These are phyloP conservation scores for Siniperca obscura DNA, from an alignment of 2,797 vertebrate genomes.

Conservation along the genomic window DNA sequence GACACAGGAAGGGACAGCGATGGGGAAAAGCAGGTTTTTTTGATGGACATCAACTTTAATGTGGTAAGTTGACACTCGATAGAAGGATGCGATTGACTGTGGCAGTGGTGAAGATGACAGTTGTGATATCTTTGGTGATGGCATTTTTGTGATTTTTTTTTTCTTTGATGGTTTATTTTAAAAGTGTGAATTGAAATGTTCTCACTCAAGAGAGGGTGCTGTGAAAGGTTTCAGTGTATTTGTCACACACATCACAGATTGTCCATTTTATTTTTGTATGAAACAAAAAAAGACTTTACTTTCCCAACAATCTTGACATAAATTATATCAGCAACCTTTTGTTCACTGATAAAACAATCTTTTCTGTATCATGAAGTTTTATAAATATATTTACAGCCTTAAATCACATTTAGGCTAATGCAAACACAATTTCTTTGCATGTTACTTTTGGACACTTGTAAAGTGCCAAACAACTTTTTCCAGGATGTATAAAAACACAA, in stretches of 20 bases:
- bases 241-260: slow-evolving; percentile 68
- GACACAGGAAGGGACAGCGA: slow-evolving; percentile 4
- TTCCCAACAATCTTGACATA: slow-evolving; percentile 65
- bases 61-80: slow-evolving; percentile 14
- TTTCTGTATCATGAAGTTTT: slow-evolving; percentile 72
- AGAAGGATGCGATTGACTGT: slow-evolving; percentile 31
- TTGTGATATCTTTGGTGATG: slow-evolving; percentile 23
- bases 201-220: slow-evolving; percentile 56
- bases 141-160: slow-evolving; percentile 52
- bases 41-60: slow-evolving; percentile 13
- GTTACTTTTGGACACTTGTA: slow-evolving; percentile 76
- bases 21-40: slow-evolving; percentile 50
- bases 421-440: slow-evolving; percentile 73
- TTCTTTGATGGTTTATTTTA: slow-evolving; percentile 52
- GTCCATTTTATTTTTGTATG: slow-evolving; percentile 80
- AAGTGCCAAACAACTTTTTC: slow-evolving; percentile 66
- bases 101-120: slow-evolving; percentile 13
- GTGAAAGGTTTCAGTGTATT: slow-evolving; percentile 63
- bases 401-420: slow-evolving; percentile 68
- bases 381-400: slow-evolving; percentile 78
- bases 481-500: slow-evolving; percentile 57
- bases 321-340: slow-evolving; percentile 71
- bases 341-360: slow-evolving; percentile 56
- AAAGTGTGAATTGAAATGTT: slow-evolving; percentile 59
- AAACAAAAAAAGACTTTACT: slow-evolving; percentile 58